phyloP scores from a whole-genome alignment of 2,797 vertebrate species.

The Silurus lanzhouensis region DNA sequence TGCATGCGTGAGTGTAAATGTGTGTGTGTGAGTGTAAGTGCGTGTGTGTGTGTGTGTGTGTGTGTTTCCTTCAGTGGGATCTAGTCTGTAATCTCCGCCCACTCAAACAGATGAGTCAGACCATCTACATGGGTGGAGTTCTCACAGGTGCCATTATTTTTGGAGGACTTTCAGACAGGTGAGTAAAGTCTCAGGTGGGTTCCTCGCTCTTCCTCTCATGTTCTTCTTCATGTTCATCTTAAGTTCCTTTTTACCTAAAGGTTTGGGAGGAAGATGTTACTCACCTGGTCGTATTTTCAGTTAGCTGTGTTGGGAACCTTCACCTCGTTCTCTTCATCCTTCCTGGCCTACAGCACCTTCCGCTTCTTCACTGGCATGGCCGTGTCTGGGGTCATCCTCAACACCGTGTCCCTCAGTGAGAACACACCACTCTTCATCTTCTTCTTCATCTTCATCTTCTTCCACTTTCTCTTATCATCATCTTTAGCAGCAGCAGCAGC shows the following conservation, averaged over 20 bases:
- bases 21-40: neutral
- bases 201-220: neutral
- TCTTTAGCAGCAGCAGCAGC: neutral
- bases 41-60: neutral
- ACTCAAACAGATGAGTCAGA: conserved; percentile 80
- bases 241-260: conserved; percentile 52
- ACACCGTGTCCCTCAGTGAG: conserved; percentile 82
- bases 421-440: neutral
- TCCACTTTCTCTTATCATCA: neutral
- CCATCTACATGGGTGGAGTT: conserved; percentile 78
- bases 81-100: conserved; percentile 74
- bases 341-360: conserved; percentile 74
- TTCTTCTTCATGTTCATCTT: neutral
- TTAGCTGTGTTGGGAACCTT: conserved; percentile 68
- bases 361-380: conserved; percentile 83
- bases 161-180: conserved; percentile 76
- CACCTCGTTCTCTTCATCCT: conserved; percentile 74
- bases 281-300: conserved; percentile 76
- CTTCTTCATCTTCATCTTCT: neutral
- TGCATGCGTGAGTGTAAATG: neutral
- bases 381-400: conserved; percentile 81
- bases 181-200: conserved; percentile 12
- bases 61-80: conserved; percentile 65
- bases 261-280: conserved; percentile 71
- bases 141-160: conserved; percentile 74